Evolutionary conservation across 1,140 invertebrate species (phyloP).

Genomic region (Caenorhabditis brenneri): DNA sequence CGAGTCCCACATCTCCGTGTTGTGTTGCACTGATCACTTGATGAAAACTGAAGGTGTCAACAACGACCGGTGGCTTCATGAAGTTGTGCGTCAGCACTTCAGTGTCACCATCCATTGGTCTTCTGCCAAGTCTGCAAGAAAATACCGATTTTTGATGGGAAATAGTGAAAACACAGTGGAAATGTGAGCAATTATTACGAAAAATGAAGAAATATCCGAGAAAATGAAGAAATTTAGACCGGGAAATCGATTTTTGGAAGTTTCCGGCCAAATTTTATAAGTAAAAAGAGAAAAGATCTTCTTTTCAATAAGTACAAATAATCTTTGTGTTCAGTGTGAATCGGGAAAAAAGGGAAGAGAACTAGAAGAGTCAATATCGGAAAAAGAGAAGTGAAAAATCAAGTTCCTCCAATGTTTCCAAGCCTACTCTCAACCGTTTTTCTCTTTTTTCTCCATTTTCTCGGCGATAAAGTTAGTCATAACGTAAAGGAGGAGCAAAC

Average conservation of each 20-base stretch:
- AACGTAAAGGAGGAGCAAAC: conserved; percentile 12
- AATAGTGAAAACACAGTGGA: background rate
- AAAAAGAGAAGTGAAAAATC: conserved; percentile 20
- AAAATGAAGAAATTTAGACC: background rate
- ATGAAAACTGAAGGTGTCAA: background rate
- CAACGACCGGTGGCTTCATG: background rate
- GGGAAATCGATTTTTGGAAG: too few relatives aligned
- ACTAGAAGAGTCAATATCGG: conserved; percentile 19
- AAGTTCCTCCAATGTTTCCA: background rate
- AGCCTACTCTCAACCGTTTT: background rate
- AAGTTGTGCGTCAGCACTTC: conserved; percentile 32
- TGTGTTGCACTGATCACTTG: conserved; percentile 4
- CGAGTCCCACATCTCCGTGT: background rate
- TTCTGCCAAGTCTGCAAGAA: conserved; percentile 2
- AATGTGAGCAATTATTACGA: background rate
- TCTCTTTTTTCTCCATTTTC: background rate
- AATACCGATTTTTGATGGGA: background rate
- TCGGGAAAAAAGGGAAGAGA: background rate
- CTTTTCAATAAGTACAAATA: background rate
- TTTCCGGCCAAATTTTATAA: too few relatives aligned
- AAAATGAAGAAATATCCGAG: background rate
- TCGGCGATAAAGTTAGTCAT: conserved; percentile 17
- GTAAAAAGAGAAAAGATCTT: background rate
- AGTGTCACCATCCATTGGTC: conserved; percentile 32
- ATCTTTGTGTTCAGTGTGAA: conserved; percentile 3